Evolutionary conservation across 2,888 invertebrate species (phyloP).

Genomic region (Pyrrhosoma nymphula): DNA sequence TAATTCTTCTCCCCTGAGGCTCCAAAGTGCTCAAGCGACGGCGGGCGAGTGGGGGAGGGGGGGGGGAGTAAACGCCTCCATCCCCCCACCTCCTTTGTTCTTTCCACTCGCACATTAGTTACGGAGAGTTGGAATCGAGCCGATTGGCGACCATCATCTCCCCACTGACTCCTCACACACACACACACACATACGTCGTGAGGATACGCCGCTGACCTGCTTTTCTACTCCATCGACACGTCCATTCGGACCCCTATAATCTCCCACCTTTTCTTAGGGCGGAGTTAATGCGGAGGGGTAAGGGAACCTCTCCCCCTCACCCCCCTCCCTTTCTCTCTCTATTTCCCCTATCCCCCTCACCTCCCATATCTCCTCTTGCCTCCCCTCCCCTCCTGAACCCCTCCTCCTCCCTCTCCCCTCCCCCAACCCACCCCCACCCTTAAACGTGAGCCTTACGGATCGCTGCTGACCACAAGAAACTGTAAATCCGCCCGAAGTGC

Average conservation of each 20-base stretch:
- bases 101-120: background rate
- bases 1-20: background rate
- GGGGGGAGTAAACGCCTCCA: background rate
- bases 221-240: constrained; percentile 28
- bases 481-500: constrained; percentile 11
- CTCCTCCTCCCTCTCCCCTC: background rate
- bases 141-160: background rate
- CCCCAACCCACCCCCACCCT: too few species aligned
- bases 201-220: background rate
- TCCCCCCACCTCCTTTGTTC: background rate
- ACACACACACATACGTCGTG: too few species aligned
- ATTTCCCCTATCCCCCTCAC: background rate
- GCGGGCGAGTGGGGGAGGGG: too few species aligned
- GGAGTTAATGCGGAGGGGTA: background rate
- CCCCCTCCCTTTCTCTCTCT: background rate
- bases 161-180: background rate
- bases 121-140: constrained; percentile 20
- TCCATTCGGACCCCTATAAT: background rate
- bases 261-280: background rate
- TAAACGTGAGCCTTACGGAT: background rate
- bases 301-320: background rate
- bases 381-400: background rate
- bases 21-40: background rate
- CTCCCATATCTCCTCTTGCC: background rate
- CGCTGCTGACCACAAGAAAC: constrained; percentile 56